Evolutionary conservation across 2,797 vertebrate species (phyloP).

Genomic region (Limnodromus scolopaceus): DNA sequence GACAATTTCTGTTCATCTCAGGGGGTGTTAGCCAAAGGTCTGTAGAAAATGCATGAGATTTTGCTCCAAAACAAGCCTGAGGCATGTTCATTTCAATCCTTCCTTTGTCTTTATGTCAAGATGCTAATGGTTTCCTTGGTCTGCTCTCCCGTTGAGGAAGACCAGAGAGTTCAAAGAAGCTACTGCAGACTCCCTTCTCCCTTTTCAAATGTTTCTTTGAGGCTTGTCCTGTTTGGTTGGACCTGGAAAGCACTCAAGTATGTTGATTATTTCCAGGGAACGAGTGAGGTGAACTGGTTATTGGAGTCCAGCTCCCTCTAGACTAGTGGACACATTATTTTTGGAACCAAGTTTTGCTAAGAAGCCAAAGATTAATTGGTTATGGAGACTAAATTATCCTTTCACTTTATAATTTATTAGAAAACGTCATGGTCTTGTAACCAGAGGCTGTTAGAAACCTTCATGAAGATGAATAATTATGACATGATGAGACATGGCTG

Average conservation of each 20-base stretch:
- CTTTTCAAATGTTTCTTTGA: background rate
- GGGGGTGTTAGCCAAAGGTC: background rate
- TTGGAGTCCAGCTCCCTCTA: background rate
- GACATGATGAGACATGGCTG: conserved; percentile 5
- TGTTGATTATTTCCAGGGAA: background rate
- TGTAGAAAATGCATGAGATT: background rate
- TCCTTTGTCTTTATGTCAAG: background rate
- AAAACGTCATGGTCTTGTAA: background rate
- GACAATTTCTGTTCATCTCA: background rate
- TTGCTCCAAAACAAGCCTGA: background rate
- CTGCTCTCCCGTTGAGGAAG: background rate
- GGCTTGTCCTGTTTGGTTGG: background rate
- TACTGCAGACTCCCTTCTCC: background rate
- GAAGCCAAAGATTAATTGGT: background rate
- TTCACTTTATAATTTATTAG: conserved; percentile 33
- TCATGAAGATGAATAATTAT: conserved; percentile 12
- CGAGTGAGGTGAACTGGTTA: background rate
- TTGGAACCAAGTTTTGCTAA: background rate
- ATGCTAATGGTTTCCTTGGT: background rate
- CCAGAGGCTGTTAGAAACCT: conserved; percentile 5
- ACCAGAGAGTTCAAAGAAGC: background rate
- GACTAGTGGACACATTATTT: background rate
- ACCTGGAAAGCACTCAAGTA: background rate
- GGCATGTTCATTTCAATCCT: background rate
- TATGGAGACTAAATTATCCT: background rate